Conservation (phyloP, 2,888 invertebrate genomes). For the Aphidius colemani region DNA sequence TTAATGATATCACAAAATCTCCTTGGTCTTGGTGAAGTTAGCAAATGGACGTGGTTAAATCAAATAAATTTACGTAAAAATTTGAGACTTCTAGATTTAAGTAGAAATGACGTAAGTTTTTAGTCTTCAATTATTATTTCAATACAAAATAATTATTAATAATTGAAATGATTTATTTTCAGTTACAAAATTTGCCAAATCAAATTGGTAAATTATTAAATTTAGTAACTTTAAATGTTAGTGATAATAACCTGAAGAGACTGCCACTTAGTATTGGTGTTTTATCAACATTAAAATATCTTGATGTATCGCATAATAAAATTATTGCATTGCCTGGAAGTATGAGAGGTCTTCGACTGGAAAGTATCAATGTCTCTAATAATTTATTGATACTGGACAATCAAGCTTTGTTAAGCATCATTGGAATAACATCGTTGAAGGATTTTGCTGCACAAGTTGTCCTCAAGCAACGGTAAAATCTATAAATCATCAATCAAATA, state of each 20-base stretch:
- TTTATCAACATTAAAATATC: conserved; percentile 61
- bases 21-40: conserved; percentile 63
- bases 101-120: conserved; percentile 64
- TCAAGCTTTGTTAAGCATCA: conserved; percentile 32
- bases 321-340: conserved; percentile 67
- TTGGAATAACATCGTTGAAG: conserved; percentile 62
- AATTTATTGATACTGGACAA: background rate
- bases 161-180: conserved; percentile 55
- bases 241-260: conserved; percentile 65
- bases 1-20: conserved; percentile 70
- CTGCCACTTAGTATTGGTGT: conserved; percentile 73
- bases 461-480: conserved; percentile 57
- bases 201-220: conserved; percentile 68
- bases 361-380: conserved; percentile 64
- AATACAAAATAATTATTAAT: conserved; percentile 36
- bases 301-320: conserved; percentile 65
- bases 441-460: conserved; percentile 65
- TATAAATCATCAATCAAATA: conserved; percentile 13
- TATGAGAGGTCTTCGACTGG: conserved; percentile 63
- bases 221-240: conserved; percentile 69
- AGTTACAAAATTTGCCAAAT: conserved; percentile 64
- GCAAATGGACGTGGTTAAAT: conserved; percentile 71
- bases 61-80: conserved; percentile 63
- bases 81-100: conserved; percentile 69
- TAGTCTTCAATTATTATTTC: background rate